Evolutionary conservation across 2,113 vertebrate species (phyloP), one percentile per base, ranked within the genome.

Genomic region (Hypocryptadius cinnamomeus): DNA sequence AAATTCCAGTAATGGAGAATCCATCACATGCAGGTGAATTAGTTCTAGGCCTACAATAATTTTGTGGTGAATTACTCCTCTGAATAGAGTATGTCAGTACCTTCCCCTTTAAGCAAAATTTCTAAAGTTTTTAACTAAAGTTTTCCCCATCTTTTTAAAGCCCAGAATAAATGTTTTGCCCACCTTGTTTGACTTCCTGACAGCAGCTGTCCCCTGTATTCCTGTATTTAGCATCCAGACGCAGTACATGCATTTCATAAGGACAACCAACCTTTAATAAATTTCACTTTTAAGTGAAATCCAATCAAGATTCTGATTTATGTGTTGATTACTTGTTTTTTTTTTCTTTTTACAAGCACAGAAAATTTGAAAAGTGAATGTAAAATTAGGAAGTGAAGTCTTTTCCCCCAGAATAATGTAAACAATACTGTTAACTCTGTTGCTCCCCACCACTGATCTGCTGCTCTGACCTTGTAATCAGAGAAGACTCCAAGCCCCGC

Each of bases 391-490:
- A 31, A 86, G 11, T 19, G 5, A 20, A 89, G 13, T 6, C 1
- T 22, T 79, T 59, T 23, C 1, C n/a, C 57, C 21, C 23, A 23
- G 61, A 86, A 87, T 50, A 76, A 79, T 59, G 30, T 69, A 81
- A 92, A 94, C 61, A 72, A 40, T 31, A 30, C 68, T 79, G 45
- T 94, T 90, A n/a, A 86, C 65, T 81, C 76, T 90, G 30, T 73
- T 85, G 39, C 47, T 73, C 87, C 83, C 71, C 80, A 10, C 61
- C 42, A 48, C 53, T 56, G 74, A 71, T 95, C 91, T 85, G 48
- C 82, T 80, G 42, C 82, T 89, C 66, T 94, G 93, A 91, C 92
- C 88, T 95, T 92, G 80, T 87, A 95, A 93, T 83, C 88, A 79
- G 83, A 94, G 82, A 85, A 82, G 73, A 59, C 80, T 91, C 21